Percentiles rank a stretch among this genome's conserved stretches.
Conservation (phyloP, 2,113 vertebrate genomes). For the Redunca redunca region DNA sequence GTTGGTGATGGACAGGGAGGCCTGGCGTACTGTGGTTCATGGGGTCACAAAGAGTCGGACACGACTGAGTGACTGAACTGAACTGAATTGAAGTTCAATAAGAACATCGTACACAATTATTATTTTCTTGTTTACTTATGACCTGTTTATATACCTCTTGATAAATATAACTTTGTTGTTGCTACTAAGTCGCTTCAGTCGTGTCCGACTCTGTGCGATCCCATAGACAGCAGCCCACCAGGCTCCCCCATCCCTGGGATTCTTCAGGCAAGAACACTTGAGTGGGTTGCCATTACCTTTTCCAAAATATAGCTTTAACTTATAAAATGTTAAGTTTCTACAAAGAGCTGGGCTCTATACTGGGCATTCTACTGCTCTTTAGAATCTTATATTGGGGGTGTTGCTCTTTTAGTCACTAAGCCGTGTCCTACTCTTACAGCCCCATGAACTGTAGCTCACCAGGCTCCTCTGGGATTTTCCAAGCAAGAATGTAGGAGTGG, state of each 20-base stretch:
- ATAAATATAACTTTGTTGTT: not conserved
- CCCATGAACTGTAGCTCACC: not conserved
- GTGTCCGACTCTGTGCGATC: too few species aligned
- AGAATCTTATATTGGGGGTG: not conserved
- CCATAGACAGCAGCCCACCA: too few species aligned
- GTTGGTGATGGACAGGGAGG: not conserved
- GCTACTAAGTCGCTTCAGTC: too few species aligned
- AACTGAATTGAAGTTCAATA: not conserved
- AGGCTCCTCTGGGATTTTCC: not conserved
- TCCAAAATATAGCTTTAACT: not conserved
- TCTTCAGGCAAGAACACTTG: too few species aligned
- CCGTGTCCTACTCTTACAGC: not conserved
- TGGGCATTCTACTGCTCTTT: not conserved
- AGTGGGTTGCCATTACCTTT: too few species aligned
- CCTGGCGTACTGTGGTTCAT: accelerated
- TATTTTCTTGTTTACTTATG: not conserved
- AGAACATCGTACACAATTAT: not conserved
- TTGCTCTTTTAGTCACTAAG: not conserved
- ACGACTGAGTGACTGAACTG: not conserved
- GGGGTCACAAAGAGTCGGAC: not conserved
- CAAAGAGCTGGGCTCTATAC: not conserved
- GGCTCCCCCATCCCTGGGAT: too few species aligned
- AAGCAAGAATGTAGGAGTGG: too few species aligned
- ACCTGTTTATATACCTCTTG: not conserved
- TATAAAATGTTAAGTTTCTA: not conserved